Percentiles rank a stretch among this genome's conserved stretches.
Conservation (phyloP, 1,140 invertebrate species). For the Drosophila funebris region DNA sequence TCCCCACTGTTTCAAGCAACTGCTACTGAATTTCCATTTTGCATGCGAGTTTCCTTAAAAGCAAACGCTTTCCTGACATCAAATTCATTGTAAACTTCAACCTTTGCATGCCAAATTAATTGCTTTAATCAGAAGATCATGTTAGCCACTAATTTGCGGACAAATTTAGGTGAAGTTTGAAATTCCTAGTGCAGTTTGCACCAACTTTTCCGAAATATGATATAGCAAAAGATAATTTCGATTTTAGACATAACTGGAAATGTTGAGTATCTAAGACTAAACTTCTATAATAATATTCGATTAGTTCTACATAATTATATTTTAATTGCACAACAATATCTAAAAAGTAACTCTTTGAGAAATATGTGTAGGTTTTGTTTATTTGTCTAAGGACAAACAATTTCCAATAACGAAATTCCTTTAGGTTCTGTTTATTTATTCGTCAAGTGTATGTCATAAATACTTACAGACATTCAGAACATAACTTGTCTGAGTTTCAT, state of each 20-base stretch:
- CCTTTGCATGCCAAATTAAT: constrained; percentile 8
- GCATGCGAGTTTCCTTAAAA: neutral
- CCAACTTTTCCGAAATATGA: no score
- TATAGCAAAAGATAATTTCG: no score
- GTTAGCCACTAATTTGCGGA: no score
- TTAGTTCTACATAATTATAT: no score
- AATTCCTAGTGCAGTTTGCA: no score
- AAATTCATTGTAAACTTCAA: neutral
- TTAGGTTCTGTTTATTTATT: neutral
- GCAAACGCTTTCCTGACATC: constrained; percentile 7
- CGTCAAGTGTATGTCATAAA: neutral
- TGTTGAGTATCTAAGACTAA: no score
- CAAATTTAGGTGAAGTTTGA: no score
- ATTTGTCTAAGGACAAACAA: neutral
- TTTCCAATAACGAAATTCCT: neutral
- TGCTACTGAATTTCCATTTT: constrained; percentile 31
- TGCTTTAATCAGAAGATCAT: neutral
- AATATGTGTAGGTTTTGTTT: no score
- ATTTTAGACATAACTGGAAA: no score
- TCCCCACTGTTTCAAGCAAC: constrained; percentile 54
- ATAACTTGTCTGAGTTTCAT: neutral
- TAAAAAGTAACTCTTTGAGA: no score
- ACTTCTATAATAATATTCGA: no score
- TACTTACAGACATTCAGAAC: neutral
- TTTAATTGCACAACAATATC: no score